Conservation (phyloP, 2,797 vertebrate genomes). For the Anolis apletophallus region DNA sequence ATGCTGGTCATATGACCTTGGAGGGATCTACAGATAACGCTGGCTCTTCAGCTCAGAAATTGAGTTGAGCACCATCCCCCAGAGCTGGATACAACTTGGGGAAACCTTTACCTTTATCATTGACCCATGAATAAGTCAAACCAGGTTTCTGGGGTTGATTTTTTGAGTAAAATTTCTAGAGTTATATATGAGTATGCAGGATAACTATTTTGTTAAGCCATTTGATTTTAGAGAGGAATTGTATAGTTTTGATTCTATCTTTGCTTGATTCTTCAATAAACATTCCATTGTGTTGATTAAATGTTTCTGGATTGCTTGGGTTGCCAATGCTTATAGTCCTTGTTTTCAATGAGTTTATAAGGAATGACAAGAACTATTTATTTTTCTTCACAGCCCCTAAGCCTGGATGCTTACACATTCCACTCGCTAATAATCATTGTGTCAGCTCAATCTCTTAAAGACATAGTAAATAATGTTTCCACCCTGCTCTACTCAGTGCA, state of each 20-base stretch:
- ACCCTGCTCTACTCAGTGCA: not conserved
- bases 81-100: too few species aligned
- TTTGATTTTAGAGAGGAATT: not conserved
- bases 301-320: not conserved
- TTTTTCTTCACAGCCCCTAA: not conserved
- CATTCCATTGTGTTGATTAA: not conserved
- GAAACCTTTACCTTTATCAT: too few species aligned
- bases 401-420: not conserved
- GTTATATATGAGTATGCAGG: not conserved
- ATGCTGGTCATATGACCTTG: too few species aligned
- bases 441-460: not conserved
- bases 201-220: not conserved
- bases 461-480: not conserved
- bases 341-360: not conserved
- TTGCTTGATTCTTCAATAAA: not conserved
- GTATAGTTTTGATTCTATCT: not conserved
- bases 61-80: too few species aligned
- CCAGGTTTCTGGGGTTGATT: too few species aligned
- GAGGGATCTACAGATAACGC: too few species aligned
- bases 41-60: too few species aligned
- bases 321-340: not conserved
- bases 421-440: not conserved
- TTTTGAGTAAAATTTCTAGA: too few species aligned
- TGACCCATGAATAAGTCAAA: too few species aligned
- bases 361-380: not conserved